Conservation (phyloP, 2,797 vertebrate species). For the Numenius phaeopus region DNA sequence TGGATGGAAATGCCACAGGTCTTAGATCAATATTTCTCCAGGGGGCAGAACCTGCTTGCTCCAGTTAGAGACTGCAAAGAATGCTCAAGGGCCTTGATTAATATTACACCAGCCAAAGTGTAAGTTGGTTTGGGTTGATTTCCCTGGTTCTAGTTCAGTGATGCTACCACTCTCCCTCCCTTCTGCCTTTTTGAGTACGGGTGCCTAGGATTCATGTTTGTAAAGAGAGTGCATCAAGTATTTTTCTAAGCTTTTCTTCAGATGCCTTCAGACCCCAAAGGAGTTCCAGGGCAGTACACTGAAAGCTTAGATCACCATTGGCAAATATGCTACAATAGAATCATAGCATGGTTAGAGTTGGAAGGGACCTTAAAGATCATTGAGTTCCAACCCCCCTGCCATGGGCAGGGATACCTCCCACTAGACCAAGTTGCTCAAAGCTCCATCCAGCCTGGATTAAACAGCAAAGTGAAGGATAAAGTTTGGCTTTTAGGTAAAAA, state of each 20-base stretch:
- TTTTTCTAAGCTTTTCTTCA: neutral
- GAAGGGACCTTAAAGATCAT: no score
- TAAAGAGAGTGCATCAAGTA: neutral
- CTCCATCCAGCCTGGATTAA: neutral
- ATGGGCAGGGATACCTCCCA: no score
- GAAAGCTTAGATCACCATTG: neutral
- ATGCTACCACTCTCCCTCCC: neutral
- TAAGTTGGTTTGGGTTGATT: neutral
- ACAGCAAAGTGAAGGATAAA: neutral
- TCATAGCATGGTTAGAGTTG: no score
- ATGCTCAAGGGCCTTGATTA: neutral
- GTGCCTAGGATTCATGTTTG: neutral
- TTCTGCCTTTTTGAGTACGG: neutral
- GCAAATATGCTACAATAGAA: neutral
- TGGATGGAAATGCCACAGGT: neutral
- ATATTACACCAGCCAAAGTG: neutral
- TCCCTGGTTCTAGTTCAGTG: constrained; percentile 5
- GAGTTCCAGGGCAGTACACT: neutral
- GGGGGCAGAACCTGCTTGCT: neutral
- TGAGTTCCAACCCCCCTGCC: no score
- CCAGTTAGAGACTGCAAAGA: neutral
- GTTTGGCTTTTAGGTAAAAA: neutral
- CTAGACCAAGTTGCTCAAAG: no score
- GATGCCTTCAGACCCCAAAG: neutral
- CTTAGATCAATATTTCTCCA: neutral